Base-by-base conservation (phyloP, 2,888 invertebrate genomes). In the Catocala fraxini region DNA sequence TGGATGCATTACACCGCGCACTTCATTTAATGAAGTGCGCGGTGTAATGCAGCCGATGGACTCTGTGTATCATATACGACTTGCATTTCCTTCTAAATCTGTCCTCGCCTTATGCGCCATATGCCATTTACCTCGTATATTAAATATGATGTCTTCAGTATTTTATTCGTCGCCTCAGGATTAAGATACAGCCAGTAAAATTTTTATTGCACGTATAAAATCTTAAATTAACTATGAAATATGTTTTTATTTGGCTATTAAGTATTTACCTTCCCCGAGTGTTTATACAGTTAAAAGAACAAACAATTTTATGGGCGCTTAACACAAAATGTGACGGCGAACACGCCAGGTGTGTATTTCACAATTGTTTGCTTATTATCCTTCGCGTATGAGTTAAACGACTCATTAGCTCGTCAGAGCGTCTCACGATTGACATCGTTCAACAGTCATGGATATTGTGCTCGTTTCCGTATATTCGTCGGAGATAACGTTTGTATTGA, bases 231-330 rank as follows among this genome's bases (percentile, higher is more conserved):
- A 57, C 54, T 34, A 51, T 46, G 51, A n/a, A 25, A 52, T 48
- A 45, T 49, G 35, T 51, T 35, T 51, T 4, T 46, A 45, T 43
- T 34, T 49, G 56, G 52, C 56, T 59, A 69, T 69, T 51, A 63
- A 73, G 70, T 68, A 73, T 60, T 67, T 68, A 68, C 56, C 73
- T 75, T 73, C 75, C 74, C 66, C 61, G 62, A 65, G 61, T 79
- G 73, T 88, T 83, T 88, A 75, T 71, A 75, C 73, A 82, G 78
- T 77, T 88, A 87, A 86, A 87, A 86, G 81, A 82, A 77, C 80
- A 89, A 86, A 87, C 67, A 84, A 81, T 80, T 81, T 82, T 70
- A 80, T 81, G 79, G 78, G 65, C 63, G 77, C 74, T 82, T 81
- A 75, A 71, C 77, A 79, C 62, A 73, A 70, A 73, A 79, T 76